phyloP scores from a whole-genome alignment of 2,888 invertebrate genomes.

The Nipponacmea schrenckii region DNA sequence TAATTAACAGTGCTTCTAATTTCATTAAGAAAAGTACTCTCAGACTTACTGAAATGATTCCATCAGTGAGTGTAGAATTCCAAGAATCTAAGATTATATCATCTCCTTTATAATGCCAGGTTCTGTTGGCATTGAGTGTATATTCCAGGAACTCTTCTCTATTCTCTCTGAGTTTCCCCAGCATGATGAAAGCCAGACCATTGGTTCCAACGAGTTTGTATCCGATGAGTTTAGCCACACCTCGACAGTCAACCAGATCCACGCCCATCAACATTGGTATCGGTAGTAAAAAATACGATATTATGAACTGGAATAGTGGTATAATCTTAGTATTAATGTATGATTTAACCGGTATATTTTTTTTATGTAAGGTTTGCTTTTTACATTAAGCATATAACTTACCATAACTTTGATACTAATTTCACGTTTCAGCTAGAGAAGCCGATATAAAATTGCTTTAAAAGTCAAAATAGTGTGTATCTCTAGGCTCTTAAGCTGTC shows the following conservation, averaged over 20 bases:
- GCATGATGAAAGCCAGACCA: background rate
- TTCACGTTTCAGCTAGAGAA: no score
- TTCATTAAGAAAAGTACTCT: no score
- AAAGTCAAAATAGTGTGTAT: no score
- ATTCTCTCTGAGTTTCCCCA: slow-evolving; percentile 8
- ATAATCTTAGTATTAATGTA: background rate
- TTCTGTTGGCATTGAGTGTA: background rate
- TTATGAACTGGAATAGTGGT: background rate
- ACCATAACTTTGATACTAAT: no score
- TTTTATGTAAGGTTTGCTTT: no score
- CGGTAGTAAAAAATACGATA: background rate
- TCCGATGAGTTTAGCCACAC: slow-evolving; percentile 9
- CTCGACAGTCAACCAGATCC: slow-evolving; percentile 10
- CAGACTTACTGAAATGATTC: slow-evolving; percentile 11
- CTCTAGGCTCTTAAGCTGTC: no score
- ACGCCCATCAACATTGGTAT: slow-evolving; percentile 10
- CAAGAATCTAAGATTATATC: background rate
- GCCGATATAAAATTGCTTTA: no score
- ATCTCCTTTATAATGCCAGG: slow-evolving; percentile 11
- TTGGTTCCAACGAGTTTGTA: slow-evolving; percentile 7
- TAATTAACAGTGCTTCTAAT: no score
- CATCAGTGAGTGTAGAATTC: slow-evolving; percentile 2
- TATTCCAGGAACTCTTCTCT: background rate
- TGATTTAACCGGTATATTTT: no score
- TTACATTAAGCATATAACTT: no score